Evolutionary conservation across 2,888 invertebrate species (phyloP), one percentile per base, ranked within the genome.

Genomic region (Epistrophe eligans): DNA sequence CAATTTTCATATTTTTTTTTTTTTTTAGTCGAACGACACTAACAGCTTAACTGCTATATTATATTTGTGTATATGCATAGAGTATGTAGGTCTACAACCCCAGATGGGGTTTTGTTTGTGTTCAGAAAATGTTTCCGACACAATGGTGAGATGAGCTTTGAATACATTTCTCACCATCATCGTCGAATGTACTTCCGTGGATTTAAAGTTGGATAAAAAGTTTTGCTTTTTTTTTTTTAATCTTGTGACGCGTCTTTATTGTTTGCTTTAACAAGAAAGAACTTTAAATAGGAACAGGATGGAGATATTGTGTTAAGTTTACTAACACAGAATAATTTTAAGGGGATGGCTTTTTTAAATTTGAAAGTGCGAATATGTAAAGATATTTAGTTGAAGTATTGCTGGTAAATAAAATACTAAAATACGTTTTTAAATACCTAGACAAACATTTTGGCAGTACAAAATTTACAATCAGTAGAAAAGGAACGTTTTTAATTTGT

Each of bases 51-150:
- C 50, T 24, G 24, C 24, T 24, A 24, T 19, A 50, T n/a, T n/a
- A n/a, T n/a, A n/a, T n/a, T n/a, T n/a, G n/a, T n/a, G n/a, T 19
- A 35, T 17, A 38, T 38, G 28, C 28, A n/a, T 55, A 38, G 28
- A 15, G 7, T 19, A 62, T 52, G 62, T 52, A 81, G 85, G 81
- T 85, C 85, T 81, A 71, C 77, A 85, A 85, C 70, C 82, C 71
- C 74, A 45, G 32, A 58, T 74, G 70, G 70, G 58, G 64, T 81
- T 85, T 85, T 85, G 85, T 85, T 71, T 85, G 66, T 82, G 73
- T 82, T 82, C 81, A 81, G 85, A 82, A 85, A 85, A 85, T 85
- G 85, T 74, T 81, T 85, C 77, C 58, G 43, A 58, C 71, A 85
- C 85, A 85, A 85, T 85, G 77, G 71, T 19, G 60, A 64, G 71